Evolutionary conservation across 2,888 invertebrate species (phyloP).

Genomic region (Seladonia tumulorum): DNA sequence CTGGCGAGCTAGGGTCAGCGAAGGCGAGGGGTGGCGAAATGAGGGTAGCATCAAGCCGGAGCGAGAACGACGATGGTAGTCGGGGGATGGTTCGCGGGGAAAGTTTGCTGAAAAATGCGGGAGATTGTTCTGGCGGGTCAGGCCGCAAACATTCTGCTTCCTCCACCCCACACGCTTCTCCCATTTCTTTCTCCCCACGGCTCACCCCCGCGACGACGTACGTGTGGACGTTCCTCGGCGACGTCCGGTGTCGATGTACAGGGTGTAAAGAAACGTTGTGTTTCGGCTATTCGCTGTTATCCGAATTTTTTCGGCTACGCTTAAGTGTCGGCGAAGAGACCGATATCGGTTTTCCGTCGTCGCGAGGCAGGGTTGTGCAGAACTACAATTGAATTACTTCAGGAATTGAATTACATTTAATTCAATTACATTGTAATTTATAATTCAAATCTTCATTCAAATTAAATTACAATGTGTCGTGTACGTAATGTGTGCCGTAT

Average conservation of each 20-base stretch:
- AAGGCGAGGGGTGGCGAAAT: constrained; percentile 11
- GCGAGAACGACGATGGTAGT: constrained; percentile 2
- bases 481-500: too few relatives aligned
- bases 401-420: too few relatives aligned
- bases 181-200: constrained; percentile 18
- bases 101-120: constrained; percentile 77
- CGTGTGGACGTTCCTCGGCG: constrained; percentile 38
- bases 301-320: neutral
- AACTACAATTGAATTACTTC: too few relatives aligned
- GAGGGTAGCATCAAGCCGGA: neutral
- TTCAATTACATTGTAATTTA: too few relatives aligned
- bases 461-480: too few relatives aligned
- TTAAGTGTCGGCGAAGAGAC: neutral
- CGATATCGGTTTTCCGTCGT: neutral
- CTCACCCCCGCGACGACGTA: neutral
- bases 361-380: too few relatives aligned
- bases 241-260: constrained; percentile 39
- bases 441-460: too few relatives aligned
- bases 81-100: constrained; percentile 33
- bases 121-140: constrained; percentile 70
- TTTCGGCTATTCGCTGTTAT: neutral
- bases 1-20: constrained; percentile 11
- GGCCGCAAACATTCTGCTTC: constrained; percentile 69
- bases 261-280: neutral
- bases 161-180: constrained; percentile 41